Conservation (phyloP, 2,797 vertebrate species). For the Neosalanx taihuensis region DNA sequence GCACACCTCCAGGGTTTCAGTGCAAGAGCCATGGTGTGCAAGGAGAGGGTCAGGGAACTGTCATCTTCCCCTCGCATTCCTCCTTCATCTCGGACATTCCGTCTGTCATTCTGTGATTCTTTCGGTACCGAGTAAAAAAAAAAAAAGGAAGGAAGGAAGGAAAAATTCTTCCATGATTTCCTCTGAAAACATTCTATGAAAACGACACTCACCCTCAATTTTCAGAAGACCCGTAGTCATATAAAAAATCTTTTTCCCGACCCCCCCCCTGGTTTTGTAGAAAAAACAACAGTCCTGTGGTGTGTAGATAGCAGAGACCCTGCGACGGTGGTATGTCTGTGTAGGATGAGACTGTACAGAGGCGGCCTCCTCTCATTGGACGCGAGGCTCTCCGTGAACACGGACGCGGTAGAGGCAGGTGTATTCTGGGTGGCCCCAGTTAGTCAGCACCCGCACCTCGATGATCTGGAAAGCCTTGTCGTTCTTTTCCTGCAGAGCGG, state of each 20-base stretch:
- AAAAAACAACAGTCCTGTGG: slow-evolving; percentile 30
- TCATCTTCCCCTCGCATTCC: slow-evolving; percentile 49
- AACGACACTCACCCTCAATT: slow-evolving; percentile 29
- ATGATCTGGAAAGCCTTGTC: slow-evolving; percentile 86
- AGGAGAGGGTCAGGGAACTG: slow-evolving; percentile 41
- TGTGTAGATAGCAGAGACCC: slow-evolving; percentile 58
- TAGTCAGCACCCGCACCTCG: slow-evolving; percentile 89
- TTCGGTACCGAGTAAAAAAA: slow-evolving; percentile 36
- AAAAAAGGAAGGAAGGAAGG: background rate
- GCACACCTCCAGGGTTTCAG: slow-evolving; percentile 52
- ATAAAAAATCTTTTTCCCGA: slow-evolving; percentile 26
- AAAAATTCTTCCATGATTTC: slow-evolving; percentile 30
- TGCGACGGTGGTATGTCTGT: slow-evolving; percentile 34
- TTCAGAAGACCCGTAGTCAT: slow-evolving; percentile 34
- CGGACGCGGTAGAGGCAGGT: slow-evolving; percentile 95
- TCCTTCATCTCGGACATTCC: slow-evolving; percentile 40
- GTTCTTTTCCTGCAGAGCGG: slow-evolving; percentile 71
- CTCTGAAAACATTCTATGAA: slow-evolving; percentile 44
- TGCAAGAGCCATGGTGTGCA: slow-evolving; percentile 54
- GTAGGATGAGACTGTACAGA: background rate
- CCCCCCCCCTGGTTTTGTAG: slow-evolving; percentile 33
- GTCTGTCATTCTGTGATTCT: slow-evolving; percentile 31
- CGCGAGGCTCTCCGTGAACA: slow-evolving; percentile 83
- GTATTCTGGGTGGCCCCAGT: slow-evolving; percentile 94
- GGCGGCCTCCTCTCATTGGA: slow-evolving; percentile 53